These are phyloP conservation scores for Aricia agestis DNA, from an alignment of 1,140 invertebrate species.

Conservation along the genomic window DNA sequence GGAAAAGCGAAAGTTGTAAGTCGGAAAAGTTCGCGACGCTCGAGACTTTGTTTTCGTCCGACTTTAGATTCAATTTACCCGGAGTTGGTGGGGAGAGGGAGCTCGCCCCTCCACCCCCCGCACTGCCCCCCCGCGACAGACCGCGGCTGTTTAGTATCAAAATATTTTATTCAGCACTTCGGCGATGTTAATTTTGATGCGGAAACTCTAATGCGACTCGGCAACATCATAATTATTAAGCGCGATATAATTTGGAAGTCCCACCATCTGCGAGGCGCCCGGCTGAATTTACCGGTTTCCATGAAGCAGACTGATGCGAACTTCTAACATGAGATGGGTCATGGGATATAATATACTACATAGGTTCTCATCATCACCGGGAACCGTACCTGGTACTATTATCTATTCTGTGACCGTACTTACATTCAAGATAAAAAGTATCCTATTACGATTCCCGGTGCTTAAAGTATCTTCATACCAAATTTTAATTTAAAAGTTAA, in stretches of 20 bases:
- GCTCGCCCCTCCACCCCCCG: not conserved
- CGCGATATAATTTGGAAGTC: not conserved
- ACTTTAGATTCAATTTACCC: constrained; percentile 48
- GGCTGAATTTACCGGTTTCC: no score
- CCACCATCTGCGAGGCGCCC: not conserved
- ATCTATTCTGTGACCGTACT: no score
- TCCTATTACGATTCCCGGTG: no score
- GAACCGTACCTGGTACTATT: no score
- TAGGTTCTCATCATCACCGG: no score
- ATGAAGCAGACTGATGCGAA: no score
- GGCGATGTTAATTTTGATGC: constrained; percentile 1
- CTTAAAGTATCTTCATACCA: no score
- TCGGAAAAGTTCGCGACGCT: constrained; percentile 46
- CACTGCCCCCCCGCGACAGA: not conserved
- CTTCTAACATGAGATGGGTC: no score
- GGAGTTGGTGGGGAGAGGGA: not conserved
- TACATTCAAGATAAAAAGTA: no score
- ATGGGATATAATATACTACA: no score
- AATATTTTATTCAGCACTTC: constrained; percentile 7
- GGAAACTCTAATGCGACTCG: not conserved
- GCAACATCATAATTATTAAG: not conserved
- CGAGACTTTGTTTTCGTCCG: constrained; percentile 51
- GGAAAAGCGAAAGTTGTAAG: constrained; percentile 46
- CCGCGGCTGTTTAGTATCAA: constrained; percentile 9
- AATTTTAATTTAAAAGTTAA: no score